Evolutionary conservation across 2,888 invertebrate genomes (phyloP).

Genomic region (Drosophila fungiperda): DNA sequence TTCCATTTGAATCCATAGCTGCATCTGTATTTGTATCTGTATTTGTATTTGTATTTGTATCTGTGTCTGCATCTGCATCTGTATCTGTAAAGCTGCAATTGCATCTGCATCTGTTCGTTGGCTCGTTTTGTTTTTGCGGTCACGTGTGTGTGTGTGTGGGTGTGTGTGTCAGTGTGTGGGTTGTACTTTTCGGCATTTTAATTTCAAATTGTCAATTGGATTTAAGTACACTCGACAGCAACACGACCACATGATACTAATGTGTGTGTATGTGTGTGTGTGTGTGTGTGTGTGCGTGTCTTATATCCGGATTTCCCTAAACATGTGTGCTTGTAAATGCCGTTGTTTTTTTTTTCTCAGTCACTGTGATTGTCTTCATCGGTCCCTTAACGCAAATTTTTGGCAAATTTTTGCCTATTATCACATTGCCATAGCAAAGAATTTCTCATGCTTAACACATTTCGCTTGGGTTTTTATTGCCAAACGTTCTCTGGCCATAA

Average conservation of each 20-base stretch:
- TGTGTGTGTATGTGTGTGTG: neutral
- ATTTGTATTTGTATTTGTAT: slow-evolving; percentile 14
- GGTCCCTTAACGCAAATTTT: slow-evolving; percentile 69
- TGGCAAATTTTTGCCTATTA: slow-evolving; percentile 67
- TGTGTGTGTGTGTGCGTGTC: neutral
- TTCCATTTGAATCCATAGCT: slow-evolving; percentile 54
- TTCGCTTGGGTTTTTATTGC: slow-evolving; percentile 47
- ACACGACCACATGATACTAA: slow-evolving; percentile 42
- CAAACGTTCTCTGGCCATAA: slow-evolving; percentile 62
- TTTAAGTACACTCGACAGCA: slow-evolving; percentile 73
- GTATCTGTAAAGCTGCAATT: slow-evolving; percentile 17
- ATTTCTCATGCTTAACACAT: slow-evolving; percentile 18
- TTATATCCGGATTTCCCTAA: slow-evolving; percentile 29
- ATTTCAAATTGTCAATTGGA: slow-evolving; percentile 80
- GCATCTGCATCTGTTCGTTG: slow-evolving; percentile 41
- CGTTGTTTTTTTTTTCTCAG: slow-evolving; percentile 16
- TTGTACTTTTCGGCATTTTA: slow-evolving; percentile 79
- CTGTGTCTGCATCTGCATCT: slow-evolving; percentile 6
- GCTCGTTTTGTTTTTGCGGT: slow-evolving; percentile 62
- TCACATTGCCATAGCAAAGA: slow-evolving; percentile 18
- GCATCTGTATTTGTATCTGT: slow-evolving; percentile 19
- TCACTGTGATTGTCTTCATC: slow-evolving; percentile 61
- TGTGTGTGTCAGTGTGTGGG: slow-evolving; percentile 5
- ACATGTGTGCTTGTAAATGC: slow-evolving; percentile 30
- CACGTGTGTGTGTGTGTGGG: slow-evolving; percentile 24